Conservation (phyloP, 2,888 invertebrate genomes). For the Xanthostigma xanthostigma region DNA sequence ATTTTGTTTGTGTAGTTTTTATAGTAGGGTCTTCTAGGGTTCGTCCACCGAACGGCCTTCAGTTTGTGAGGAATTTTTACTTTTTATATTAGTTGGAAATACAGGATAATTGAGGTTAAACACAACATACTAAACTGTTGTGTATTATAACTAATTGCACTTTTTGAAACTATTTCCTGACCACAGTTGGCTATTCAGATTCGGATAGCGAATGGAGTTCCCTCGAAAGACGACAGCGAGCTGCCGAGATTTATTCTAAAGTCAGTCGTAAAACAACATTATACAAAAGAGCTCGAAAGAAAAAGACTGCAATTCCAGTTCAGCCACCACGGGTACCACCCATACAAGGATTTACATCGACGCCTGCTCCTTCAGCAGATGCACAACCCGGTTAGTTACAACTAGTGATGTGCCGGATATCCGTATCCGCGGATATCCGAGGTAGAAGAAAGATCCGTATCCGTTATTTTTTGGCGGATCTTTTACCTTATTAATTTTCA, state of each 20-base stretch:
- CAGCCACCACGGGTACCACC: slow-evolving; percentile 71
- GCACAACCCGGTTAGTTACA: no score
- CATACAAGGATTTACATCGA: slow-evolving; percentile 21
- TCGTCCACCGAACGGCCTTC: background rate
- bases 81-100: no score
- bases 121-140: slow-evolving; percentile 4
- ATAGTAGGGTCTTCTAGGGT: slow-evolving; percentile 1
- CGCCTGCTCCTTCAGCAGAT: background rate
- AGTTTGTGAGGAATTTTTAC: background rate
- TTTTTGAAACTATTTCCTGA: slow-evolving; percentile 1
- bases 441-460: no score
- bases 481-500: no score
- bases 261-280: slow-evolving; percentile 51
- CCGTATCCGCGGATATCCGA: no score
- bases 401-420: no score
- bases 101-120: background rate
- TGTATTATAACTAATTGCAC: slow-evolving; percentile 1
- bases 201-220: slow-evolving; percentile 83
- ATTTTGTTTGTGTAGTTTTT: background rate
- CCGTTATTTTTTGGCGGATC: no score
- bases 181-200: slow-evolving; percentile 53
- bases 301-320: slow-evolving; percentile 66
- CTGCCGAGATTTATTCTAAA: slow-evolving; percentile 45
- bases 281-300: slow-evolving; percentile 57
- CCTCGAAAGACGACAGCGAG: slow-evolving; percentile 37